These are phyloP conservation scores for Volucella inflata DNA, from an alignment of 2,888 invertebrate species.

Conservation along the genomic window DNA sequence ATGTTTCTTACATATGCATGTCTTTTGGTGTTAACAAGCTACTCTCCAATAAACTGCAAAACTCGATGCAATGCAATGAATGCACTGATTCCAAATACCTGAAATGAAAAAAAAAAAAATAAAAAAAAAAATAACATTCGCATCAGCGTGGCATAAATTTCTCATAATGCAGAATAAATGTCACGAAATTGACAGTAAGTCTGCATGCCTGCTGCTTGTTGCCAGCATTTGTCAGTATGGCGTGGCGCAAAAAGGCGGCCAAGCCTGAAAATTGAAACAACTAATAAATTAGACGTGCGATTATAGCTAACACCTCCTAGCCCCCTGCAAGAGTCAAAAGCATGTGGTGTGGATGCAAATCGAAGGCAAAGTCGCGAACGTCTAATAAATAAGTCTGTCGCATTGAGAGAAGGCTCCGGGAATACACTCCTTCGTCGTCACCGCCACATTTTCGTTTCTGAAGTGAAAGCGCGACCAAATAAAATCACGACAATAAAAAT, in stretches of 20 bases:
- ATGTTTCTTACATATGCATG: no score
- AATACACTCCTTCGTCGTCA: constrained; percentile 43
- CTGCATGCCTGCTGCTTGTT: constrained; percentile 65
- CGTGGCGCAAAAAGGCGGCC: constrained; percentile 62
- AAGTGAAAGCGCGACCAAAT: constrained; percentile 71
- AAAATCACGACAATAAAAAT: constrained; percentile 64
- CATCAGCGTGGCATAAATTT: constrained; percentile 64
- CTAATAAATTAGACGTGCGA: constrained; percentile 72
- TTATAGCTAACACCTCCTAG: constrained; percentile 69
- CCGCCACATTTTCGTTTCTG: constrained; percentile 39
- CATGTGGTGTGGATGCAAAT: constrained; percentile 69
- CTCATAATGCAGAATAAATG: constrained; percentile 74
- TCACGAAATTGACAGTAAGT: constrained; percentile 73
- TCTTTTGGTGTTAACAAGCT: no score
- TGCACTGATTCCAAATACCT: no score
- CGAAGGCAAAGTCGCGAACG: constrained; percentile 72
- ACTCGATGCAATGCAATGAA: no score
- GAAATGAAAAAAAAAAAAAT: no score
- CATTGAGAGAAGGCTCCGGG: constrained; percentile 17
- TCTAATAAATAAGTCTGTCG: constrained; percentile 68
- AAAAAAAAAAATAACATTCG: constrained; percentile 32
- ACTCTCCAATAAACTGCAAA: no score
- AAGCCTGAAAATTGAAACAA: constrained; percentile 74
- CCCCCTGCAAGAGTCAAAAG: constrained; percentile 32
- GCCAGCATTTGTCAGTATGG: constrained; percentile 46